phyloP scores from a whole-genome alignment of 2,888 invertebrate species.

The Pantelozetes paolii region DNA sequence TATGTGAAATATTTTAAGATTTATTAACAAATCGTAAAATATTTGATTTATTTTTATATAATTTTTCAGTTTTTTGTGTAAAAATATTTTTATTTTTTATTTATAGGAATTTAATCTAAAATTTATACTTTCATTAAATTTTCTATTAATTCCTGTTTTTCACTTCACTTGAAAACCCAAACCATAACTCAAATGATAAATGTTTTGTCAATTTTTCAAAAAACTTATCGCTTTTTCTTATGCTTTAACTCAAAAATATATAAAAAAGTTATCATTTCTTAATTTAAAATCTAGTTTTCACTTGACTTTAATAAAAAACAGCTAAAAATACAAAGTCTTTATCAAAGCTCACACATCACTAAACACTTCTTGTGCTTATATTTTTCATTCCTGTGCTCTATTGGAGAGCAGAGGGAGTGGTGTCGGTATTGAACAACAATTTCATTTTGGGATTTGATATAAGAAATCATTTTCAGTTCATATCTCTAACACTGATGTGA shows the following conservation, averaged over 20 bases:
- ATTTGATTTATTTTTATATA: no score
- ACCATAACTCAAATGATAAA: not conserved
- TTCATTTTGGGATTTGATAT: no score
- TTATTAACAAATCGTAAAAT: no score
- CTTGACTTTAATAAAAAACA: not conserved
- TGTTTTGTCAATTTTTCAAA: slow-evolving; percentile 8
- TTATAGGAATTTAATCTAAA: not conserved
- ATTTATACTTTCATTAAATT: not conserved
- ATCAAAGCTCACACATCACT: not conserved
- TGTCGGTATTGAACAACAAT: no score
- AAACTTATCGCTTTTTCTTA: slow-evolving; percentile 9
- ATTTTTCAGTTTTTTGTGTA: no score
- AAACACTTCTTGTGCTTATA: not conserved
- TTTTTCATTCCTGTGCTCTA: not conserved
- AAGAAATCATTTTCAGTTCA: no score
- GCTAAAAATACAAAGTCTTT: not conserved
- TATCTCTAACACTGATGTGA: no score
- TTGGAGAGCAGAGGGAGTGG: not conserved
- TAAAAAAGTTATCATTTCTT: slow-evolving; percentile 16
- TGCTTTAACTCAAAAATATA: not conserved
- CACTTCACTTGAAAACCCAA: not conserved
- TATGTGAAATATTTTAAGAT: no score
- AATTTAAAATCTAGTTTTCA: not conserved
- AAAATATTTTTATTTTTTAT: not conserved
- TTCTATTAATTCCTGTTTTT: not conserved